These are phyloP conservation scores for Pollimyrus isidori DNA, from an alignment of 2,113 vertebrate genomes.

Conservation along the genomic window DNA sequence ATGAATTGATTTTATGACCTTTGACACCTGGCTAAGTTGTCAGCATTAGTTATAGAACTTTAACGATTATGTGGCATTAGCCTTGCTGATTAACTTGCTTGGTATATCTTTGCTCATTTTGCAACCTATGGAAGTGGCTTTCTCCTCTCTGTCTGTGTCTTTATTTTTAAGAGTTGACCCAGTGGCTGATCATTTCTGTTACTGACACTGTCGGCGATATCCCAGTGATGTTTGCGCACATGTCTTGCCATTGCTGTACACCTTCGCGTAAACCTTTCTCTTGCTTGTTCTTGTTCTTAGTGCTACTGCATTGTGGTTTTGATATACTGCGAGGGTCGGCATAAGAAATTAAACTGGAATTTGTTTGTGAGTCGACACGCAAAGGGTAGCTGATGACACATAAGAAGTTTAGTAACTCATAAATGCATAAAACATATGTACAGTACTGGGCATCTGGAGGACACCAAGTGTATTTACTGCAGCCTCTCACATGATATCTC, in stretches of 20 bases:
- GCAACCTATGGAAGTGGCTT: neutral
- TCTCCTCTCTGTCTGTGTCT: neutral
- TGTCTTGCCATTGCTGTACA: neutral
- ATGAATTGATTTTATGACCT: neutral
- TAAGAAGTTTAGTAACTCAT: neutral
- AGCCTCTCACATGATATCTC: neutral
- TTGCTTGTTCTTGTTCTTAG: neutral
- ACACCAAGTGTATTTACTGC: neutral
- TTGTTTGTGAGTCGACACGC: neutral
- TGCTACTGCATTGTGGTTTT: neutral
- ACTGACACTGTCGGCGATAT: neutral
- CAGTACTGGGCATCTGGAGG: neutral
- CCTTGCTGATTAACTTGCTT: neutral
- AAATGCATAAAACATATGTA: neutral
- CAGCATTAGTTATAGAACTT: neutral
- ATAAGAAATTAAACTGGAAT: neutral
- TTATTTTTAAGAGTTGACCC: neutral
- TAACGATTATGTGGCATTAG: neutral
- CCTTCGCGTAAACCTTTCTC: neutral
- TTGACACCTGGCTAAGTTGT: neutral
- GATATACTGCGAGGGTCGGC: neutral
- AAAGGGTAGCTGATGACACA: neutral
- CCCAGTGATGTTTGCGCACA: neutral
- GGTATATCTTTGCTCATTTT: neutral
- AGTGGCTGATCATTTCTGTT: neutral